phyloP scores from a whole-genome alignment of 2,113 vertebrate species.

The Calyptommatus sinebrachiatus region DNA sequence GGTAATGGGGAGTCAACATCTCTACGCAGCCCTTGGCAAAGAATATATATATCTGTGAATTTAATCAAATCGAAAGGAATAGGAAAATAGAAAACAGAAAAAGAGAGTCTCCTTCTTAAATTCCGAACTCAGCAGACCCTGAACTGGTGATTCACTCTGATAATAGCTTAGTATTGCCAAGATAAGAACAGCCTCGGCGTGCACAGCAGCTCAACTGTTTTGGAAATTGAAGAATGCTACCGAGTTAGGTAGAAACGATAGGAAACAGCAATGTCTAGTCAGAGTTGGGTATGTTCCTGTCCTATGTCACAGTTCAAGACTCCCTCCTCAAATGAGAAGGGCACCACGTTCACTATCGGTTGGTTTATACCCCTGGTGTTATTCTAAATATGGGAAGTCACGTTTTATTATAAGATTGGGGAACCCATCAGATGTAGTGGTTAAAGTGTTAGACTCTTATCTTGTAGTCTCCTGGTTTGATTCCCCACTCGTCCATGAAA shows the following conservation, averaged over 20 bases:
- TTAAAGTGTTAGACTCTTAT: no score
- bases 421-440: no score
- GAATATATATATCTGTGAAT: constrained; percentile 10
- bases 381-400: no score
- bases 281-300: no score
- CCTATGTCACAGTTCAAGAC: no score
- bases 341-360: not conserved
- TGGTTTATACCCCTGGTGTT: not conserved
- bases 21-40: not conserved
- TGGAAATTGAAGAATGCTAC: constrained; percentile 1
- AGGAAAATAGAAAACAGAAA: constrained; percentile 42
- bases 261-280: constrained; percentile 16
- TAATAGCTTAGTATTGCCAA: not conserved
- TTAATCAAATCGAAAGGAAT: constrained; percentile 61
- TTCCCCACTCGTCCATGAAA: no score
- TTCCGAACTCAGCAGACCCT: not conserved
- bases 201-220: constrained; percentile 15
- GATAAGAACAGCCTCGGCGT: not conserved
- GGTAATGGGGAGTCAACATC: constrained; percentile 50
- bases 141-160: constrained; percentile 11
- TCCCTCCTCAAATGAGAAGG: not conserved
- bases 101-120: not conserved
- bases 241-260: constrained; percentile 36
- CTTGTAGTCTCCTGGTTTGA: no score
- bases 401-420: no score